Percentiles rank a stretch among this genome's conserved stretches.
Conservation (phyloP, 2,797 vertebrate genomes). For the Sebastiscus tertius region DNA sequence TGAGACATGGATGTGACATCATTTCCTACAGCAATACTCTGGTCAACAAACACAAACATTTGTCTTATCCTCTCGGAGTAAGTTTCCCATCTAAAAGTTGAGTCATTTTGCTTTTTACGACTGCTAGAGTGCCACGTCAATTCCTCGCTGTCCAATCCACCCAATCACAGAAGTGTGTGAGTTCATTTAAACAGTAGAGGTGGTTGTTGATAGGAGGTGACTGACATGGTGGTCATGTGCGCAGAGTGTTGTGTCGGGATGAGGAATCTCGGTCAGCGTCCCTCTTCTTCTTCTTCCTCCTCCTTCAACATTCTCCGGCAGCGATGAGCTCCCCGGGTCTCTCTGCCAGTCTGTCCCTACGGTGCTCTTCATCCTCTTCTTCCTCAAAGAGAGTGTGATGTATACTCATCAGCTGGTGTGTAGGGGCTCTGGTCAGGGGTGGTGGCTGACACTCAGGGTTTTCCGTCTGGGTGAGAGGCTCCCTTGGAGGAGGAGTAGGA, state of each 20-base stretch:
- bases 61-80: slow-evolving; percentile 1
- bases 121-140: background rate
- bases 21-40: slow-evolving; percentile 57
- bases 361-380: slow-evolving; percentile 77
- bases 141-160: slow-evolving; percentile 7
- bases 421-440: slow-evolving; percentile 73
- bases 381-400: slow-evolving; percentile 83
- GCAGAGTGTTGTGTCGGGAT: slow-evolving; percentile 23
- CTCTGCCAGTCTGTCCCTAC: slow-evolving; percentile 77
- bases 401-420: slow-evolving; percentile 83
- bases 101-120: background rate
- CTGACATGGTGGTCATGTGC: slow-evolving; percentile 46
- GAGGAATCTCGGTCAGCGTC: slow-evolving; percentile 7
- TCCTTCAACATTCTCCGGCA: slow-evolving; percentile 85
- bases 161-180: slow-evolving; percentile 36
- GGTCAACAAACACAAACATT: slow-evolving; percentile 22
- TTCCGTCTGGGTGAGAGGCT: slow-evolving; percentile 58
- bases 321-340: slow-evolving; percentile 83
- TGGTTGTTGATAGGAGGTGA: slow-evolving; percentile 48
- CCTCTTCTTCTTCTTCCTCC: background rate
- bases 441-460: slow-evolving; percentile 70
- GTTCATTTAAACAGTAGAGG: slow-evolving; percentile 39
- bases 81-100: slow-evolving; percentile 5
- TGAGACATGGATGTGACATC: slow-evolving; percentile 78
- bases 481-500: slow-evolving; percentile 49